phyloP scores from a whole-genome alignment of 2,113 vertebrate species.

The Euleptes europaea region DNA sequence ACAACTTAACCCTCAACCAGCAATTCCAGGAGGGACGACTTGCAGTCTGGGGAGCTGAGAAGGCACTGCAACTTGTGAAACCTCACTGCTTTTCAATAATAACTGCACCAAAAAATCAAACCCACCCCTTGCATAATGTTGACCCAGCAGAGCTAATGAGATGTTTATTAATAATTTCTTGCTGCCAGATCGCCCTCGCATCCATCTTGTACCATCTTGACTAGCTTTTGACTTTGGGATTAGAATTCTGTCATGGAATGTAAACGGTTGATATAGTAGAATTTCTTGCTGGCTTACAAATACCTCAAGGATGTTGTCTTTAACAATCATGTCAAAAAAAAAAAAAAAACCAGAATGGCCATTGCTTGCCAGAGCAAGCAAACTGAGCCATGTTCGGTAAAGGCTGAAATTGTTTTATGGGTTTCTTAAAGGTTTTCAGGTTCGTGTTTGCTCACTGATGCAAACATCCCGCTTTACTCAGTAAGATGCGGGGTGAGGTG shows the following conservation, averaged over 20 bases:
- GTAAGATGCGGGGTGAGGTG: constrained; percentile 15
- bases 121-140: neutral
- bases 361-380: constrained; percentile 46
- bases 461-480: neutral
- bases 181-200: no score
- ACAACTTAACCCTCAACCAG: constrained; percentile 37
- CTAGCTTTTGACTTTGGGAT: no score
- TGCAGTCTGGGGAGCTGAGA: neutral
- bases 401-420: neutral
- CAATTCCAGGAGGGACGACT: constrained; percentile 31
- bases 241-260: no score
- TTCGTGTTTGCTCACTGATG: constrained; percentile 30
- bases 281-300: neutral
- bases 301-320: constrained; percentile 14
- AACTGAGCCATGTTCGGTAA: constrained; percentile 6
- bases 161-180: constrained; percentile 26
- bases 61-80: constrained; percentile 27
- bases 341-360: no score
- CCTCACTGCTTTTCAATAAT: constrained; percentile 17
- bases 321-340: constrained; percentile 34
- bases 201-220: no score
- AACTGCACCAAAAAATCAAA: constrained; percentile 4
- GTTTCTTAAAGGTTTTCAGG: neutral
- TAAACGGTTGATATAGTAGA: no score
- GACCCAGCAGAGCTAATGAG: neutral